Evolutionary conservation across 2,797 vertebrate species (phyloP).

Genomic region (Silurus lanzhouensis): DNA sequence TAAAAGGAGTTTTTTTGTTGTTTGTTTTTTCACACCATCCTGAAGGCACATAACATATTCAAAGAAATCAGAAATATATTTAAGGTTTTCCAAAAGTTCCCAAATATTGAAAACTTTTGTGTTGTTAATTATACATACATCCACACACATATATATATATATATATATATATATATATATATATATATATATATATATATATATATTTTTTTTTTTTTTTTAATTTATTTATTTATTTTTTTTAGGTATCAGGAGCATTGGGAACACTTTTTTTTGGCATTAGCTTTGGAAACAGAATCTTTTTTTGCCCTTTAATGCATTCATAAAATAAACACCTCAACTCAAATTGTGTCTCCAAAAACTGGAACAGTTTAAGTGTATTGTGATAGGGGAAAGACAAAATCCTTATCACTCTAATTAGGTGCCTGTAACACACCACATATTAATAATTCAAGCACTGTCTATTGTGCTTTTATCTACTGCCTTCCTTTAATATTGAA

Average conservation of each 20-base stretch:
- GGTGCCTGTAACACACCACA: not conserved
- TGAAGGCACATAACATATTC: no score
- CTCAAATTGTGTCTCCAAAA: not conserved
- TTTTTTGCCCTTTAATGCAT: not conserved
- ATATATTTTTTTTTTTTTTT: not conserved
- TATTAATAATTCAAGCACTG: not conserved
- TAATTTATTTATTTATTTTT: no score
- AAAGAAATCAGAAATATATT: no score
- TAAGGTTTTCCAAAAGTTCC: no score
- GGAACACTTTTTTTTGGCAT: not conserved
- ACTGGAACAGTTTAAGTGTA: not conserved
- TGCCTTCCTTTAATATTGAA: conserved; percentile 12
- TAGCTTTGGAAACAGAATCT: not conserved
- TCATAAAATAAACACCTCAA: not conserved
- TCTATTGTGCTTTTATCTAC: conserved; percentile 11
- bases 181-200: no score
- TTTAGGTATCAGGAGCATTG: not conserved
- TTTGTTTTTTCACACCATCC: no score
- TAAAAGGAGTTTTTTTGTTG: no score
- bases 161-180: no score
- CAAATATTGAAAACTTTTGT: no score
- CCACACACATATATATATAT: no score
- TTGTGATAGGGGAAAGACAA: not conserved
- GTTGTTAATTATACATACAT: no score
- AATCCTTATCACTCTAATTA: conserved; percentile 27